phyloP scores from a whole-genome alignment of 2,888 invertebrate genomes.

The Poecilus cupreus region DNA sequence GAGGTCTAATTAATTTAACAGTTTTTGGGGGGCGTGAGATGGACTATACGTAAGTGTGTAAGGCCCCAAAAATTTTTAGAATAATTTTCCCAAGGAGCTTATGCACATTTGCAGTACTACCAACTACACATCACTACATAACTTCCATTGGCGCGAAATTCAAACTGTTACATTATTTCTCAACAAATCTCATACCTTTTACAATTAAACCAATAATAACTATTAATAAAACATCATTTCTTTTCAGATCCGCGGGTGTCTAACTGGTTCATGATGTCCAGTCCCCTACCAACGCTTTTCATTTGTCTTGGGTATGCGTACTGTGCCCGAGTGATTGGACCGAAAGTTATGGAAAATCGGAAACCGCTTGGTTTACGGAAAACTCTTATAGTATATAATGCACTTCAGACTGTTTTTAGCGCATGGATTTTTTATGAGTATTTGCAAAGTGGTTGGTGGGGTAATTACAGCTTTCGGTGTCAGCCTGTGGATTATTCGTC shows the following conservation, averaged over 20 bases:
- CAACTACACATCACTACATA: too few species aligned
- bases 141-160: too few species aligned
- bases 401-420: constrained; percentile 92
- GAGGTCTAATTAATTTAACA: too few species aligned
- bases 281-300: constrained; percentile 88
- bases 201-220: too few species aligned
- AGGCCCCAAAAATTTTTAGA: too few species aligned
- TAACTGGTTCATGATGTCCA: constrained; percentile 92
- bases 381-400: constrained; percentile 89
- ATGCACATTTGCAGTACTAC: too few species aligned
- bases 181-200: too few species aligned
- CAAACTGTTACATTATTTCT: too few species aligned
- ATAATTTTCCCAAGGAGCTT: too few species aligned
- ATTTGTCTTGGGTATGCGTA: constrained; percentile 90
- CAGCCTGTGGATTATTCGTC: constrained; percentile 88
- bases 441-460: constrained; percentile 79
- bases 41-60: too few species aligned
- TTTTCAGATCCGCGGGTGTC: constrained; percentile 90
- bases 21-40: too few species aligned
- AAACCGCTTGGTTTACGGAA: constrained; percentile 89
- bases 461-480: constrained; percentile 83
- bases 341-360: constrained; percentile 90
- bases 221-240: too few species aligned
- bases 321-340: constrained; percentile 88
- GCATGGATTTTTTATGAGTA: constrained; percentile 82